Evolutionary conservation across 1,140 invertebrate genomes (phyloP).

Genomic region (Rhyacophila brunnea): DNA sequence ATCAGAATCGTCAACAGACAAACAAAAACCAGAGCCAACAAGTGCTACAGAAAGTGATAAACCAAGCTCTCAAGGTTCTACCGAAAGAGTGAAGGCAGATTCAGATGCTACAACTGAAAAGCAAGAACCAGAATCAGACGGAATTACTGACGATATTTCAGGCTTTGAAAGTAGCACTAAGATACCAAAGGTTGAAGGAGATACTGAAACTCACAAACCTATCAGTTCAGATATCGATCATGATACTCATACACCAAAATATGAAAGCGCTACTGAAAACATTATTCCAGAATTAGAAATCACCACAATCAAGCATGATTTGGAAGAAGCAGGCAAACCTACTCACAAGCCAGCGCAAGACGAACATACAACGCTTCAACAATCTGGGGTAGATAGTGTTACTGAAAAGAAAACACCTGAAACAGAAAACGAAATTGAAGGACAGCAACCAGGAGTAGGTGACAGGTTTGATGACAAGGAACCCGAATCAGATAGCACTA

Average conservation of each 20-base stretch:
- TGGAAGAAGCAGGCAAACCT: too few species aligned
- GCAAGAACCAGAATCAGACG: neutral
- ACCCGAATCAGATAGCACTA: neutral
- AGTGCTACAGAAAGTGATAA: conserved; percentile 1
- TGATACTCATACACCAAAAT: too few species aligned
- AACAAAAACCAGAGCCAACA: neutral
- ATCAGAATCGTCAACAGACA: too few species aligned
- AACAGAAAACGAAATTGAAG: neutral
- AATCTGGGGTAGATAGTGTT: conserved; percentile 23
- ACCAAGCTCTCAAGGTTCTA: neutral
- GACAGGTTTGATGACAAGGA: conserved; percentile 4
- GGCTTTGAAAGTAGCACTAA: neutral
- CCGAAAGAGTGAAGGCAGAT: neutral
- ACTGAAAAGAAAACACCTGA: conserved; percentile 21
- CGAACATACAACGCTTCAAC: too few species aligned
- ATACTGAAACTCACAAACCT: neutral
- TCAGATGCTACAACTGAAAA: neutral
- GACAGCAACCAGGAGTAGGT: conserved; percentile 16
- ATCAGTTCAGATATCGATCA: neutral
- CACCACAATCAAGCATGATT: too few species aligned
- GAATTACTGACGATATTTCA: neutral
- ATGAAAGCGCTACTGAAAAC: too few species aligned
- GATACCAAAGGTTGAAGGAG: neutral
- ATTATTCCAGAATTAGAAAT: too few species aligned
- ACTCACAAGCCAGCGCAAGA: too few species aligned